phyloP scores from a whole-genome alignment of 2,888 invertebrate genomes.

The Eremobia ochroleuca region DNA sequence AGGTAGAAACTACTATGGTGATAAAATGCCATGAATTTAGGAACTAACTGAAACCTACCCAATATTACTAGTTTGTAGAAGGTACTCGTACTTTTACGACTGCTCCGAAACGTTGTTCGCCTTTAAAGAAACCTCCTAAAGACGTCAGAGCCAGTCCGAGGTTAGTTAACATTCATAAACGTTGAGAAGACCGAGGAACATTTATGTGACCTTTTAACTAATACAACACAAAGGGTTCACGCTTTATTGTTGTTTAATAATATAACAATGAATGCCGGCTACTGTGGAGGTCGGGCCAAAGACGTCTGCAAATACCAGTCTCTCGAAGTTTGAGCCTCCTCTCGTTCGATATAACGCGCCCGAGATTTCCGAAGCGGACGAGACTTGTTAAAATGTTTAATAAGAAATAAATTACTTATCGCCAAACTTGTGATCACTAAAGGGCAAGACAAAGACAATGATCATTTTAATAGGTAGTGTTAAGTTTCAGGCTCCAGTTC shows the following conservation, averaged over 20 bases:
- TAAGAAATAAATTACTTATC: slow-evolving; percentile 36
- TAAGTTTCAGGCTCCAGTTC: background rate
- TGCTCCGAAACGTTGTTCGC: background rate
- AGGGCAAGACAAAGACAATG: background rate
- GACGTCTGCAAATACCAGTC: background rate
- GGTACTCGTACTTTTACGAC: background rate
- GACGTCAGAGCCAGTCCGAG: slow-evolving; percentile 19
- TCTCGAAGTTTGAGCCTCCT: slow-evolving; percentile 29
- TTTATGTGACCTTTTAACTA: slow-evolving; percentile 37
- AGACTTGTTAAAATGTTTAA: slow-evolving; percentile 11
- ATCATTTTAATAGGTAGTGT: slow-evolving; percentile 1
- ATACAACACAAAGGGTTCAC: slow-evolving; percentile 43
- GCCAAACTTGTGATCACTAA: background rate
- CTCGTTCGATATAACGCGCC: slow-evolving; percentile 8
- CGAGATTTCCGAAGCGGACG: background rate
- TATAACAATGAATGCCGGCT: slow-evolving; percentile 28
- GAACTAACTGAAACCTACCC: background rate
- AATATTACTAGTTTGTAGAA: background rate
- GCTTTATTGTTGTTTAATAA: slow-evolving; percentile 52
- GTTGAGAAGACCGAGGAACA: background rate
- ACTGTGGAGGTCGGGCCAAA: background rate
- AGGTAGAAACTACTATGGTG: background rate
- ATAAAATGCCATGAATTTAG: background rate
- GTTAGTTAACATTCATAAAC: background rate
- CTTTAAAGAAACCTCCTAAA: background rate